These are phyloP conservation scores for Eumeta japonica DNA, from an alignment of 1,140 invertebrate genomes.

Conservation along the genomic window DNA sequence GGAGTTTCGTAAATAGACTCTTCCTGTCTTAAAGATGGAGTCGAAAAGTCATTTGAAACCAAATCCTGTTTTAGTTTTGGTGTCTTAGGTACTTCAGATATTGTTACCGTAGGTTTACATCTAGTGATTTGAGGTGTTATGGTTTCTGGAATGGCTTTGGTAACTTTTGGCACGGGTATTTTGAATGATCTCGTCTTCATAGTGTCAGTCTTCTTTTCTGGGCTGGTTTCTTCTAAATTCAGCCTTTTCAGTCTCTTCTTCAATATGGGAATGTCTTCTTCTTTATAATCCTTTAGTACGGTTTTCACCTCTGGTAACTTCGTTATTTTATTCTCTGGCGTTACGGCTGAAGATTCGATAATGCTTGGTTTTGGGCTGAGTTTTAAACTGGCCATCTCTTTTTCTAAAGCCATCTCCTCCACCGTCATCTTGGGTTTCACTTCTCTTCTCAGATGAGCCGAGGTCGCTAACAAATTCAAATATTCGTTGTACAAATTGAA, in stretches of 20 bases:
- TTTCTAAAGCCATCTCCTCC: slow-evolving; percentile 17
- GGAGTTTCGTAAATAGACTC: too few species aligned
- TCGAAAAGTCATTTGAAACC: too few species aligned
- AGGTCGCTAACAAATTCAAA: slow-evolving; percentile 30
- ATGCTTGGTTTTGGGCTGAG: slow-evolving; percentile 14
- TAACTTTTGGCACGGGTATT: slow-evolving; percentile 25
- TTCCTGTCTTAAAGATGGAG: too few species aligned
- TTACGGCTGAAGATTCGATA: slow-evolving; percentile 17
- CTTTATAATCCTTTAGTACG: slow-evolving; percentile 17
- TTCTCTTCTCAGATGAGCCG: slow-evolving; percentile 15
- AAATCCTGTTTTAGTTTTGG: too few species aligned
- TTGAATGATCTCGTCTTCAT: slow-evolving; percentile 24
- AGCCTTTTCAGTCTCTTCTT: slow-evolving; percentile 31
- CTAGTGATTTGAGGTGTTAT: slow-evolving; percentile 18
- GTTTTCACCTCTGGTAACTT: slow-evolving; percentile 9
- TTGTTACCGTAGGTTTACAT: slow-evolving; percentile 20
- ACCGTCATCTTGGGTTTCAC: slow-evolving; percentile 4
- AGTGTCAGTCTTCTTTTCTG: slow-evolving; percentile 14
- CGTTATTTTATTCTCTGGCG: slow-evolving; percentile 20
- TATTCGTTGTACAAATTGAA: slow-evolving; percentile 31
- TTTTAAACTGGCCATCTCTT: slow-evolving; percentile 27
- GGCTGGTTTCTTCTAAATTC: slow-evolving; percentile 21
- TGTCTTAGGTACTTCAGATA: too few species aligned
- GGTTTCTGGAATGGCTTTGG: slow-evolving; percentile 24
- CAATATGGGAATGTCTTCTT: slow-evolving; percentile 30